These are phyloP conservation scores for Eucera pruinosa DNA, from an alignment of 2,888 invertebrate species.

Conservation along the genomic window DNA sequence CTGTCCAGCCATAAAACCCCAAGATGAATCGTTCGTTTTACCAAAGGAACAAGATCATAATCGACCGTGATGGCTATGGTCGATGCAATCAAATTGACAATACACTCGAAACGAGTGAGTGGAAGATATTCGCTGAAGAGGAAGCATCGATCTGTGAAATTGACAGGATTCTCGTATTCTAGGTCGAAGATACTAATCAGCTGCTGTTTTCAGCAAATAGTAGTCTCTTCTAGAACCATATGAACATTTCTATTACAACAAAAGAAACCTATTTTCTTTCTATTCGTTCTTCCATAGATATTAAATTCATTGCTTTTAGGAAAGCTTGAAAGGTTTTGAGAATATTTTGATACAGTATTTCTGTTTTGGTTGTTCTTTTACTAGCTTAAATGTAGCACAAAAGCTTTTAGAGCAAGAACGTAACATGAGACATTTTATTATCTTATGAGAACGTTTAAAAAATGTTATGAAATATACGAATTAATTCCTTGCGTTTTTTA, in stretches of 20 bases:
- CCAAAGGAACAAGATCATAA: constrained; percentile 21
- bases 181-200: constrained; percentile 16
- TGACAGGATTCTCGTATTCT: constrained; percentile 43
- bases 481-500: too few relatives aligned
- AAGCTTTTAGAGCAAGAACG: too few relatives aligned
- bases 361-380: too few relatives aligned
- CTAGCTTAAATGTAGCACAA: too few relatives aligned
- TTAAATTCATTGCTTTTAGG: too few relatives aligned
- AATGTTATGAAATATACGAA: too few relatives aligned
- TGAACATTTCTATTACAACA: too few relatives aligned
- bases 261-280: neutral
- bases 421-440: too few relatives aligned
- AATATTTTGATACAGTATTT: too few relatives aligned
- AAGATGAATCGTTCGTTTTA: constrained; percentile 17
- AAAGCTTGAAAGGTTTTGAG: too few relatives aligned
- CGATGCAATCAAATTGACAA: constrained; percentile 17
- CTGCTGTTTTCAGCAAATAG: constrained; percentile 2
- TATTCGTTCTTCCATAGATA: too few relatives aligned
- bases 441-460: too few relatives aligned
- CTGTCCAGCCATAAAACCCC: constrained; percentile 48
- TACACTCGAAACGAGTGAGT: constrained; percentile 36
- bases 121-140: constrained; percentile 13
- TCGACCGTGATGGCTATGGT: neutral
- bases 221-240: neutral
- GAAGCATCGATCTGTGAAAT: constrained; percentile 63